These are phyloP conservation scores for Rhaphigaster nebulosa DNA, from an alignment of 2,888 invertebrate genomes.

Conservation along the genomic window DNA sequence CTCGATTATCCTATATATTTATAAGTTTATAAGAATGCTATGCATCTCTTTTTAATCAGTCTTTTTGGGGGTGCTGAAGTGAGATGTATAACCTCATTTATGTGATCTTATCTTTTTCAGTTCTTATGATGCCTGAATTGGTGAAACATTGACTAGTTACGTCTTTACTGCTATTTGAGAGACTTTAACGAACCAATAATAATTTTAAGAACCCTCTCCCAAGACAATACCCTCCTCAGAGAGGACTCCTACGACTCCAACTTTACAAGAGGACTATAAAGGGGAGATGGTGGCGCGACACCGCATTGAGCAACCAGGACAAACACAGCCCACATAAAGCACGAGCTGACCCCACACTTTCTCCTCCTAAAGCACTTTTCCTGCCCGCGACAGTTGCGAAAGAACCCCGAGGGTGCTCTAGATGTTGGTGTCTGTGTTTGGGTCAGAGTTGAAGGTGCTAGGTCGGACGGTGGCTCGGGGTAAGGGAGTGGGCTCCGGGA, in stretches of 20 bases:
- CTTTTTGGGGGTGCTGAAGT: too few species aligned
- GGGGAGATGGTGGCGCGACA: background rate
- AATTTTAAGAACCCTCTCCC: too few species aligned
- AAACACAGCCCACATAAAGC: background rate
- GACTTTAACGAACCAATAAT: too few species aligned
- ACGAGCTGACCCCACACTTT: background rate
- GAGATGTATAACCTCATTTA: too few species aligned
- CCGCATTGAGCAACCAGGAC: background rate
- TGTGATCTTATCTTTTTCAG: too few species aligned
- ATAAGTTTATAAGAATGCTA: too few species aligned
- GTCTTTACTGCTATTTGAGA: too few species aligned
- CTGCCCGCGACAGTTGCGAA: constrained; percentile 16
- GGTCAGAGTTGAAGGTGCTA: background rate
- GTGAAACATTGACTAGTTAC: too few species aligned
- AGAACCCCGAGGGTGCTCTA: background rate
- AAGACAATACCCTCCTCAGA: too few species aligned
- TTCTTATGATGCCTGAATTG: too few species aligned
- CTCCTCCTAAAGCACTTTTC: constrained; percentile 21
- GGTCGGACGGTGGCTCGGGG: background rate
- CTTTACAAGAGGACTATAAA: background rate
- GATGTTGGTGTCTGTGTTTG: background rate
- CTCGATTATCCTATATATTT: too few species aligned
- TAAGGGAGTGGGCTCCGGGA: background rate
- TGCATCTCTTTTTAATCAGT: too few species aligned
- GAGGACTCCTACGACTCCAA: background rate